Conservation (phyloP, 2,888 invertebrate species). For the Caenorhabditis afra region DNA sequence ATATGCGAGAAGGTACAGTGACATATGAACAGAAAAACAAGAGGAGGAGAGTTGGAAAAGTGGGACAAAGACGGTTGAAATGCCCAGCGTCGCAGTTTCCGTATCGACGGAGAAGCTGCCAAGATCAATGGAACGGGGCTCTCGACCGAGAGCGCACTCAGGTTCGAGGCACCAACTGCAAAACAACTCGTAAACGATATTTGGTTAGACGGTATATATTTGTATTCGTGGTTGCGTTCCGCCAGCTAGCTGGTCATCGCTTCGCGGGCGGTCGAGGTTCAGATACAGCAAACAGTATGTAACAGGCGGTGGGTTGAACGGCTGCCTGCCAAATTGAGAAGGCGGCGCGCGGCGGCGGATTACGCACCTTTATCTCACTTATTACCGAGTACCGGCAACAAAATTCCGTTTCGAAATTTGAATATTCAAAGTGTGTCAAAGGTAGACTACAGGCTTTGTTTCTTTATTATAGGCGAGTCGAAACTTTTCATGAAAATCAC, state of each 20-base stretch:
- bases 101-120: conserved; percentile 17
- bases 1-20: conserved; percentile 28
- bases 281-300: conserved; percentile 69
- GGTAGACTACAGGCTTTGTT: background rate
- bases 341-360: conserved; percentile 46
- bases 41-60: conserved; percentile 4
- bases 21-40: conserved; percentile 6
- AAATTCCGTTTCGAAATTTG: conserved; percentile 44
- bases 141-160: conserved; percentile 48
- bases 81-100: conserved; percentile 6
- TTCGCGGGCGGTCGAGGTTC: conserved; percentile 54
- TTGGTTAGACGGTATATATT: conserved; percentile 63
- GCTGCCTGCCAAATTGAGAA: conserved; percentile 57
- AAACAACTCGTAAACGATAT: conserved; percentile 66
- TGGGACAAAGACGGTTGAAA: conserved; percentile 27
- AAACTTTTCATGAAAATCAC: background rate
- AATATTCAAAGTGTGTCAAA: conserved; percentile 52
- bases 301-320: conserved; percentile 68
- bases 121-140: conserved; percentile 19
- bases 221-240: conserved; percentile 61
- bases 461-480: background rate
- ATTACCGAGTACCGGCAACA: conserved; percentile 40
- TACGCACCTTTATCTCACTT: conserved; percentile 59
- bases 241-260: conserved; percentile 62
- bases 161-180: conserved; percentile 59